Base-by-base conservation (phyloP, 2,113 vertebrate species). In the Prochilodus magdalenae region DNA sequence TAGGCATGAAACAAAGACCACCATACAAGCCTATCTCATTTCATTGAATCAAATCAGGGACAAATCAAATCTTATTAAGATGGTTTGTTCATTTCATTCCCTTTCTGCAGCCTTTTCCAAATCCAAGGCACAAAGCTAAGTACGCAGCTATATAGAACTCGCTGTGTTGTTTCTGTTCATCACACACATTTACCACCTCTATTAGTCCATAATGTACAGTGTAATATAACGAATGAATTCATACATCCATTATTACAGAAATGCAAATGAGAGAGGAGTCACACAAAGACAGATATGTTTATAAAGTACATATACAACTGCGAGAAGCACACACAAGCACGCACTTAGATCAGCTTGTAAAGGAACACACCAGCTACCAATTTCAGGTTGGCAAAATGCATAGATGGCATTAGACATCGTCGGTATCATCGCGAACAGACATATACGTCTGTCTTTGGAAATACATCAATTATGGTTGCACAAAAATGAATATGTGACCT, bases 311-410 rank as follows among this genome's bases (percentile, higher is more conserved):
- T 36, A n/a, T n/a, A n/a, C n/a, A n/a, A n/a, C n/a, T n/a, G n/a
- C n/a, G 33, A 36, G 6, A 6, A 36, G 33, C 40, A 44, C 40
- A 44, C 40, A 7, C 8, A 44, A 10, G 8, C 40, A 44, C 40
- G 57, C 40, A 71, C 30, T 16, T 60, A 26, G 44, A 30, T 6
- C 16, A 59, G 51, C 40, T 49, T 16, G 65, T 60, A 51, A 22
- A 83, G 51, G 57, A 55, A 83, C 66, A 77, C 1, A 44, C 49
- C 24, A 44, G 47, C 49, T 57, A 70, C 60, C 71, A 67, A 51
- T 36, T 57, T 51, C 65, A 76, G 74, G 55, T 20, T 69, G 30
- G 33, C 22, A n/a, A 36, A 16, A 69, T 69, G 44, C 47, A 67
- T 53, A 2, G 5, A 27, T 3, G 0, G 49, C 22, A 70, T 7